These are phyloP conservation scores for Periophthalmus magnuspinnatus DNA, from an alignment of 2,797 vertebrate genomes.

Conservation along the genomic window DNA sequence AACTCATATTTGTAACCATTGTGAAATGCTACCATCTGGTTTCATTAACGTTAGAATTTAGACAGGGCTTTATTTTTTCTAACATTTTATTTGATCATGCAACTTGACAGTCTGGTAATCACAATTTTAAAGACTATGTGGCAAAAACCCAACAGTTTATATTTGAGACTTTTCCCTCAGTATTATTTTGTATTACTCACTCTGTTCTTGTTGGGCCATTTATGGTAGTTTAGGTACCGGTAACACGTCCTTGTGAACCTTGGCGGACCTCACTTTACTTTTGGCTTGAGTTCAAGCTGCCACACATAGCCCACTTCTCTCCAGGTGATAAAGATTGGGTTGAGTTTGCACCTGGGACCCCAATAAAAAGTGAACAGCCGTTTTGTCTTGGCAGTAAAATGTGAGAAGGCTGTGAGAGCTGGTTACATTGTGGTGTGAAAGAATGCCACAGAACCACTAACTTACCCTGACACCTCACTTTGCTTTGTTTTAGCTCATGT, in stretches of 20 bases:
- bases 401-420: constrained; percentile 53
- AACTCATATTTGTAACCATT: background rate
- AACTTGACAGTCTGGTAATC: too few relatives aligned
- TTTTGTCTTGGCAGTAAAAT: constrained; percentile 65
- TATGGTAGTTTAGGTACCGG: background rate
- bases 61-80: background rate
- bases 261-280: constrained; percentile 25
- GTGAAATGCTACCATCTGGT: too few relatives aligned
- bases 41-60: too few relatives aligned
- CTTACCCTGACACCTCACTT: constrained; percentile 52
- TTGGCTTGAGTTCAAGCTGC: constrained; percentile 31
- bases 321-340: constrained; percentile 65
- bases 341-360: constrained; percentile 69
- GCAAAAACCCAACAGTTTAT: too few relatives aligned
- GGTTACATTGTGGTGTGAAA: constrained; percentile 65
- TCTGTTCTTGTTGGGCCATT: background rate
- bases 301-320: constrained; percentile 32
- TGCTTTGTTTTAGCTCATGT: constrained; percentile 32
- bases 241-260: constrained; percentile 17
- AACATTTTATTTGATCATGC: background rate
- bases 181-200: background rate
- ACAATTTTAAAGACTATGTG: too few relatives aligned
- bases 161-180: background rate
- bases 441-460: constrained; percentile 44
- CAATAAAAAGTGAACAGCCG: constrained; percentile 71